phyloP scores from a whole-genome alignment of 2,113 vertebrate species.

The Apodemus speciosus region DNA sequence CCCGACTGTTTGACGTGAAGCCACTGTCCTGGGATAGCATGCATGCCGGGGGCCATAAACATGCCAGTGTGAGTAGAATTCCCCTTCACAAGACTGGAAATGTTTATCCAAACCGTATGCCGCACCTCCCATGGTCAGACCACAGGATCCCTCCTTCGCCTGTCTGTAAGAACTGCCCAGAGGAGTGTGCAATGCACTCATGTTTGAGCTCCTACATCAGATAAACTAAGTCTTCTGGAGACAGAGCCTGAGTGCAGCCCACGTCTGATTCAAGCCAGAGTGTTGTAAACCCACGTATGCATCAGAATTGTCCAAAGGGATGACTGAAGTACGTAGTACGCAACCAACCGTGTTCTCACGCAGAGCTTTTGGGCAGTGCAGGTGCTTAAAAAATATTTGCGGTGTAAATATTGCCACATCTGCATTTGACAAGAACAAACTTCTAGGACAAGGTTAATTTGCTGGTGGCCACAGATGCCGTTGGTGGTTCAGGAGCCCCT shows the following conservation, averaged over 20 bases:
- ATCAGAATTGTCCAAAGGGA: neutral
- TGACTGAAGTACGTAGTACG: neutral
- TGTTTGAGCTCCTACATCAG: neutral
- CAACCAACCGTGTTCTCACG: neutral
- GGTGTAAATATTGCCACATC: neutral
- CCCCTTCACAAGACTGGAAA: neutral
- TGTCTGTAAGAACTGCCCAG: neutral
- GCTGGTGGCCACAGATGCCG: neutral
- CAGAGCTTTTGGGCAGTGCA: neutral
- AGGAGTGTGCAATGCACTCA: neutral
- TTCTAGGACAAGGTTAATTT: conserved; percentile 14
- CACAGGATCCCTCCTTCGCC: neutral
- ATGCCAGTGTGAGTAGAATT: neutral
- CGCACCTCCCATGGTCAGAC: neutral
- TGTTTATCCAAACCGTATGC: neutral
- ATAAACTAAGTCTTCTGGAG: neutral
- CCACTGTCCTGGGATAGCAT: no score
- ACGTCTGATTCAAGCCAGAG: neutral
- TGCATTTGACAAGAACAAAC: conserved; percentile 38
- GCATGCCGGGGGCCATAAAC: neutral
- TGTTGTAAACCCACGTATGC: neutral
- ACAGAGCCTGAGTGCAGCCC: neutral
- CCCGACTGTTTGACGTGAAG: neutral
- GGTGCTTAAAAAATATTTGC: conserved; percentile 47
- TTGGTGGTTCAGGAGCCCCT: neutral